These are phyloP conservation scores for Salmo trutta DNA, from an alignment of 2,797 vertebrate species.

Conservation along the genomic window DNA sequence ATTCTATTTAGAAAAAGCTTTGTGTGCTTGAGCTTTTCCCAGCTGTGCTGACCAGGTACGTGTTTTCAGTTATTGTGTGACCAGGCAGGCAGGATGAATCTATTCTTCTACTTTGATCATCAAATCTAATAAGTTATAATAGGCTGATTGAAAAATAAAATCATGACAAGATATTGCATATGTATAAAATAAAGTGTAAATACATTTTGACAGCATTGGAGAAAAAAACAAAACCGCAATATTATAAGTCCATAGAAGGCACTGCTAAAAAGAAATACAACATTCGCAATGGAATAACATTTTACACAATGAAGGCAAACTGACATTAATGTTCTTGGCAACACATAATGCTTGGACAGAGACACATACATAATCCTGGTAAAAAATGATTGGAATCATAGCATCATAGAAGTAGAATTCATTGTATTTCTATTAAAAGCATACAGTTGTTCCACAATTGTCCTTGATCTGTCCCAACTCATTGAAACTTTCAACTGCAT, in stretches of 20 bases:
- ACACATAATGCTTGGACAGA: not conserved
- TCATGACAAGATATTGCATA: not conserved
- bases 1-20: too few relatives aligned
- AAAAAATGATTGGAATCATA: conserved; percentile 4
- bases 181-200: not conserved
- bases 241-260: not conserved
- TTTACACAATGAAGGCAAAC: not conserved
- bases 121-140: not conserved
- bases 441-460: not conserved
- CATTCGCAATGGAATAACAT: not conserved
- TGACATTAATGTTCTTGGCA: not conserved
- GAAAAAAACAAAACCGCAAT: not conserved
- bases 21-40: not conserved
- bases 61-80: not conserved
- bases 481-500: not conserved
- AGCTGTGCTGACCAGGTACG: not conserved
- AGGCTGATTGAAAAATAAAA: not conserved
- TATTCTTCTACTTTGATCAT: not conserved
- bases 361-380: not conserved
- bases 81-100: not conserved
- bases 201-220: conserved; percentile 4
- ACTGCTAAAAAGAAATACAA: not conserved
- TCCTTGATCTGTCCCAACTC: not conserved
- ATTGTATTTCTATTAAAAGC: not conserved
- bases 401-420: not conserved